These are phyloP conservation scores for Sebastes jordani DNA, from an alignment of 2,797 vertebrate genomes.

Conservation along the genomic window DNA sequence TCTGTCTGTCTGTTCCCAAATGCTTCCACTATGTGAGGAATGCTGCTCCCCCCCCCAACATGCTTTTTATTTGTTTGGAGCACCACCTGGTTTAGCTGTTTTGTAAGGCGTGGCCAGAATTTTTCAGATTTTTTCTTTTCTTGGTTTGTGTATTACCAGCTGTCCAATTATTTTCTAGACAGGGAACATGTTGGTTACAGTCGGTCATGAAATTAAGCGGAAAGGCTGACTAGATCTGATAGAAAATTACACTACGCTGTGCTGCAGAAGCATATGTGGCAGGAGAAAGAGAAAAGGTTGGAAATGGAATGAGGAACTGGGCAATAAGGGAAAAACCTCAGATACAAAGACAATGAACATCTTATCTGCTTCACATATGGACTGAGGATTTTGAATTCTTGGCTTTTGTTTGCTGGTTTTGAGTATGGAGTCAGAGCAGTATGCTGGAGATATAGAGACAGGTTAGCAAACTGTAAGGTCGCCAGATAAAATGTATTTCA, in stretches of 20 bases:
- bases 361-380: constrained; percentile 18
- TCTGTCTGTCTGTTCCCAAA: constrained; percentile 49
- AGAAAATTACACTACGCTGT: not conserved
- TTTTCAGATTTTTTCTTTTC: constrained; percentile 35
- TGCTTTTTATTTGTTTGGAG: constrained; percentile 64
- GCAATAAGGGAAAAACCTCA: not conserved
- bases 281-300: not conserved
- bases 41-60: constrained; percentile 41
- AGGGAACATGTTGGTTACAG: not conserved
- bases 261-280: not conserved
- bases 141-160: constrained; percentile 29
- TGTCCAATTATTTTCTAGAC: constrained; percentile 29
- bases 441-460: not conserved
- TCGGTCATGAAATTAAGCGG: not conserved
- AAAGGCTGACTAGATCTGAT: not conserved
- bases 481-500: not conserved
- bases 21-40: constrained; percentile 64
- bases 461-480: not conserved
- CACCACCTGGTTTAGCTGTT: constrained; percentile 75
- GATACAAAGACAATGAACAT: constrained; percentile 21
- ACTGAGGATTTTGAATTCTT: constrained; percentile 8
- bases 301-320: constrained; percentile 39
- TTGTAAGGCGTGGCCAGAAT: constrained; percentile 44
- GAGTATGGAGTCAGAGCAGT: not conserved
- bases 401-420: constrained; percentile 19